Evolutionary conservation across 1,140 invertebrate species (phyloP).

Genomic region (Drosophila rhopaloa): DNA sequence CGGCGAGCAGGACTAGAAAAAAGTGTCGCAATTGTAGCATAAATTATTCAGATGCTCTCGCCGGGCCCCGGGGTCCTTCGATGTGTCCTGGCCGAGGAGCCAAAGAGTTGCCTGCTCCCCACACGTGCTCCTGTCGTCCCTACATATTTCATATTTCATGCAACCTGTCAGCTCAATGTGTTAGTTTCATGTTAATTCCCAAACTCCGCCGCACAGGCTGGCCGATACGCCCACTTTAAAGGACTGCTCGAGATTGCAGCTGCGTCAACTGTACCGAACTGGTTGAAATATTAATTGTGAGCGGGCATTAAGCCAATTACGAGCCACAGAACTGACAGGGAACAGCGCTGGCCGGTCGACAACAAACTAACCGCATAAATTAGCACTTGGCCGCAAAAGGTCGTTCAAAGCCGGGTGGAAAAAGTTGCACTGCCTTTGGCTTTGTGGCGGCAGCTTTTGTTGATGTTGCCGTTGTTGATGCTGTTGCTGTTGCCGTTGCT

Average conservation of each 20-base stretch:
- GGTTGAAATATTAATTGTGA: conserved; percentile 26
- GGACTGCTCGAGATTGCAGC: not conserved
- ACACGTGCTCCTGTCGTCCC: conserved; percentile 17
- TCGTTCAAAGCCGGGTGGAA: conserved; percentile 34
- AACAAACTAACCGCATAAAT: conserved; percentile 67
- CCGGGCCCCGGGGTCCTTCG: conserved; percentile 24
- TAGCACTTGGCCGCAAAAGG: conserved; percentile 60
- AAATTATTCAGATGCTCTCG: conserved; percentile 71
- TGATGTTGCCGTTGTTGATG: conserved; percentile 8
- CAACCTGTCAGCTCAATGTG: conserved; percentile 70
- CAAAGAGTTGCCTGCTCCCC: conserved; percentile 58
- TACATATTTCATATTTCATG: conserved; percentile 63
- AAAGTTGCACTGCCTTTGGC: conserved; percentile 67
- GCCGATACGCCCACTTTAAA: conserved; percentile 3
- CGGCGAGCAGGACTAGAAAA: conserved; percentile 34
- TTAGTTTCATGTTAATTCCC: conserved; percentile 57
- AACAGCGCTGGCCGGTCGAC: conserved; percentile 14
- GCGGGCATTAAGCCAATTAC: conserved; percentile 29
- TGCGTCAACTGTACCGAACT: not conserved
- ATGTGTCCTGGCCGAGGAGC: conserved; percentile 10
- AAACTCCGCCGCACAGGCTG: too few relatives aligned
- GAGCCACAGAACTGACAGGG: conserved; percentile 15
- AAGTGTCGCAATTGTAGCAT: conserved; percentile 82
- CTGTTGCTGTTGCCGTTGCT: too few relatives aligned
- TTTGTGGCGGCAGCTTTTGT: conserved; percentile 54